A percentile compares a stretch with the other conserved stretches of the same genome.
phyloP scores from a whole-genome alignment of 2,797 vertebrate species.

The Lacerta viridis region DNA sequence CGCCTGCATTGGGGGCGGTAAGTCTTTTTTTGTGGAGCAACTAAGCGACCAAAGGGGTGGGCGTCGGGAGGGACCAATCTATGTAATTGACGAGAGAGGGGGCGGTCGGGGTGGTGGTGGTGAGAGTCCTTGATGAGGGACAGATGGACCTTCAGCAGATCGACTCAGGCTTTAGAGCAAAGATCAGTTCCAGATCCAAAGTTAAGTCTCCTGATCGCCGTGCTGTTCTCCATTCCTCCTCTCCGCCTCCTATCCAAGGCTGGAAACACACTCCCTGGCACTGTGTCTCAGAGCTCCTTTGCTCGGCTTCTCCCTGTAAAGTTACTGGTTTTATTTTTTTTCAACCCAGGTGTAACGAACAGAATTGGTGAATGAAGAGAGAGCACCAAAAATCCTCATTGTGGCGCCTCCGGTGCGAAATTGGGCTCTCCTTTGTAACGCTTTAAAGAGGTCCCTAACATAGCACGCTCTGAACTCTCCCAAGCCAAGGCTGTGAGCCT shows the following conservation, averaged over 20 bases:
- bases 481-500: not conserved
- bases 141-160: not conserved
- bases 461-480: not conserved
- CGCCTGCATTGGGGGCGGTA: constrained; percentile 28
- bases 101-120: not conserved
- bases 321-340: not conserved
- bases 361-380: not conserved
- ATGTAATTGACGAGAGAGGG: not conserved
- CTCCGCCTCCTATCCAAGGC: not conserved
- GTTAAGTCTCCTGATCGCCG: not conserved
- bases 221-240: not conserved
- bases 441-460: not conserved
- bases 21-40: not conserved
- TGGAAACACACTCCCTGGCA: not conserved
- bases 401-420: not conserved
- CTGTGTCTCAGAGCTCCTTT: too few relatives aligned
- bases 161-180: not conserved
- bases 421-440: not conserved
- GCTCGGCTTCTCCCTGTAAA: not conserved
- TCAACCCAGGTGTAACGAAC: not conserved
- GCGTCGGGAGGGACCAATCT: not conserved
- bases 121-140: not conserved
- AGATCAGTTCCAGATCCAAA: not conserved
- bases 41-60: not conserved
- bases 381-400: too few relatives aligned